Evolutionary conservation across 2,113 vertebrate species (phyloP), one percentile per base, ranked within the genome.

Genomic region (Ageneiosus marmoratus): DNA sequence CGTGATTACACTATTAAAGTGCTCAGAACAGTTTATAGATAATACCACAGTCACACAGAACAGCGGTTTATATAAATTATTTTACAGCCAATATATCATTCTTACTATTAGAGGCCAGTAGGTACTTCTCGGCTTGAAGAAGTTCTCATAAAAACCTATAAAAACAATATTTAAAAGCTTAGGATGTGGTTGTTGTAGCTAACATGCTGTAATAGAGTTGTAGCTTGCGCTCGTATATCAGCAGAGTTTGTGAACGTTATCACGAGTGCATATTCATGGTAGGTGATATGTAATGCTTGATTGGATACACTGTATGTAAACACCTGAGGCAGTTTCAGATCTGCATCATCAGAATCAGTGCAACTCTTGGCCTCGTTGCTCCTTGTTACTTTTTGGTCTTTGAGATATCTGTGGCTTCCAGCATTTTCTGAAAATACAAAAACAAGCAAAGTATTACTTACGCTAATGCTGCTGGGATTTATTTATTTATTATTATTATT

Each of bases 391-490:
- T 44, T 5, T 27, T 78, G 55, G 76, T 60, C 55, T 77, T 77
- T 8, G 76, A 46, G 8, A 78, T 41, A 22, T 60, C 76, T 78
- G 76, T 37, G 60, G 32, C 73, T 46, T 81, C 84, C 84, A 85
- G 63, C 56, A 81, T 85, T 82, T 85, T 85, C 84, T 85, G 79
- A 62, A 84, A 81, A 84, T 8, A 46, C 27, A 22, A 63, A 50
- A 56, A 69, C 83, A n/a, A 75, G 3, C 60, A 74, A 27, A n/a
- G 53, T 48, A 29, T 63, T 48, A 81, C 15, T 82, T 18, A 37
- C 56, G 50, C 3, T 27, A 27, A 72, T 55, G n/a, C 32, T 56
- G 65, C 37, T 60, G 51, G 27, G 18, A 24, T 41, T 13, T 29
- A 1, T 37, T 65, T 20, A 6, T 63, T 60, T 29, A 48, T 41